Conservation (phyloP, 2,113 vertebrate species). For the Otus sunia region DNA sequence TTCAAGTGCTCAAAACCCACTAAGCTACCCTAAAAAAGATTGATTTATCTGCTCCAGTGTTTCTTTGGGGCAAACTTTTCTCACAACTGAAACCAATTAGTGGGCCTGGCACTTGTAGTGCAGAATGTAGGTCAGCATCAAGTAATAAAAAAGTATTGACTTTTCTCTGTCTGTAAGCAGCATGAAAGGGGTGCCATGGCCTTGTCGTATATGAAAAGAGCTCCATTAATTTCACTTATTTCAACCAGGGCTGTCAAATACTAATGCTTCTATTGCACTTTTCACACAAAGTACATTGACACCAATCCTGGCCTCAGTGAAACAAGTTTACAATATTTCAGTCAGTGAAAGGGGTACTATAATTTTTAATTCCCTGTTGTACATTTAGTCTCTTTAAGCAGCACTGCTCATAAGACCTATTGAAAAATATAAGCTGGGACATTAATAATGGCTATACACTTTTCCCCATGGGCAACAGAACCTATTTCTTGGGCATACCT, state of each 20-base stretch:
- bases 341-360: constrained; percentile 57
- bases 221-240: constrained; percentile 93
- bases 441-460: constrained; percentile 41
- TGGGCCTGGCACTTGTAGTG: constrained; percentile 83
- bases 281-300: constrained; percentile 83
- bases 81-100: constrained; percentile 91
- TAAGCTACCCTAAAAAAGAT: constrained; percentile 85
- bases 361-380: constrained; percentile 70
- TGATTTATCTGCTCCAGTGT: constrained; percentile 86
- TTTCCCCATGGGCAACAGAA: constrained; percentile 36
- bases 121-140: constrained; percentile 88
- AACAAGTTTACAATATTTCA: constrained; percentile 85
- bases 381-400: constrained; percentile 44
- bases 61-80: constrained; percentile 86
- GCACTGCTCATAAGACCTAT: constrained; percentile 25
- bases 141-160: constrained; percentile 94
- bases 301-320: constrained; percentile 72
- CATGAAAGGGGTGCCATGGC: constrained; percentile 86
- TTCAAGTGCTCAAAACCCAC: constrained; percentile 74
- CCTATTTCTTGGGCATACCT: constrained; percentile 28
- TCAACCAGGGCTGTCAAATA: constrained; percentile 85
- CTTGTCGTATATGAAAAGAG: constrained; percentile 89
- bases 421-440: constrained; percentile 34
- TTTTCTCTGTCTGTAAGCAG: constrained; percentile 90
- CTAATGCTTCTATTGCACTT: constrained; percentile 87